phyloP scores from a whole-genome alignment of 2,888 invertebrate species.

The Andrena chrysosceles region DNA sequence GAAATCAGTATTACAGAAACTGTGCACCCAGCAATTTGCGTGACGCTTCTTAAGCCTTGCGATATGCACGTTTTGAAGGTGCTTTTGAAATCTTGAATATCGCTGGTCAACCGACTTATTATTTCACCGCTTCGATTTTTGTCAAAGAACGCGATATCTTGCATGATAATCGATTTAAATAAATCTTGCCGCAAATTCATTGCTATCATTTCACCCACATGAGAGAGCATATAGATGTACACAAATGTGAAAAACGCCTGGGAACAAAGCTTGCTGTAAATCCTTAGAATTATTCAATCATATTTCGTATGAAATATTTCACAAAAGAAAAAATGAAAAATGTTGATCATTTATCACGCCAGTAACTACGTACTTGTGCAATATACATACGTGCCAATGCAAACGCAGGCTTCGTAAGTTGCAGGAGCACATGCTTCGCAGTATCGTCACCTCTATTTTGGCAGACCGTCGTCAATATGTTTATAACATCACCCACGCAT shows the following conservation, averaged over 20 bases:
- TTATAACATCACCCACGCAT: constrained; percentile 93
- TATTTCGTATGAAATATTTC: background rate
- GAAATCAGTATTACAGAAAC: constrained; percentile 94
- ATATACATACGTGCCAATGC: constrained; percentile 90
- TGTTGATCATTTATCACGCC: background rate
- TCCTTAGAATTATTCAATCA: background rate
- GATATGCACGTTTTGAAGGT: constrained; percentile 97
- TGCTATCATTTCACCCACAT: constrained; percentile 95
- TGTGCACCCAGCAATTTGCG: constrained; percentile 94
- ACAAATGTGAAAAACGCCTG: constrained; percentile 94
- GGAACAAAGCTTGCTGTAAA: constrained; percentile 24
- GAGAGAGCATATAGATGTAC: constrained; percentile 94
- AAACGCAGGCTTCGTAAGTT: constrained; percentile 89
- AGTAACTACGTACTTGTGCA: constrained; percentile 88
- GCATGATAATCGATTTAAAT: constrained; percentile 93
- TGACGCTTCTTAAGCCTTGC: constrained; percentile 94
- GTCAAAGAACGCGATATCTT: constrained; percentile 97
- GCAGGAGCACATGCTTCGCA: constrained; percentile 86
- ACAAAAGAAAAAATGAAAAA: background rate
- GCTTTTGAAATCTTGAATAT: constrained; percentile 99
- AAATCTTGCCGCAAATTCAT: constrained; percentile 92
- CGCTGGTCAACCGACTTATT: constrained; percentile 95
- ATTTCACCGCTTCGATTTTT: constrained; percentile 96
- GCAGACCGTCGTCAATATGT: constrained; percentile 89
- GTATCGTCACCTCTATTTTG: constrained; percentile 84